phyloP scores from a whole-genome alignment of 37 sponge, comb jelly and placozoan species.

The Hormiphora californensis region DNA sequence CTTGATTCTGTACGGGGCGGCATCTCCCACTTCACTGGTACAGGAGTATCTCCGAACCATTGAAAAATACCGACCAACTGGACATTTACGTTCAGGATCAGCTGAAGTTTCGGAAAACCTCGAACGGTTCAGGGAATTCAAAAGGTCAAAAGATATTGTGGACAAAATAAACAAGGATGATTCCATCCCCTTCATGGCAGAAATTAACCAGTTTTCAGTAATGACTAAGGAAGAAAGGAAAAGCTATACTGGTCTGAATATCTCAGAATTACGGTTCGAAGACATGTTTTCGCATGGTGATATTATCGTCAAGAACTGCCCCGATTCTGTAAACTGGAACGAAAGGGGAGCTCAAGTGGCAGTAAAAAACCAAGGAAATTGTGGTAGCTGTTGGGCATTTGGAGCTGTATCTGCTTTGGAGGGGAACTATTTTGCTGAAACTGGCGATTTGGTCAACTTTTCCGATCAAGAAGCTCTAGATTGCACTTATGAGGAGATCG shows the following conservation, averaged over 20 bases:
- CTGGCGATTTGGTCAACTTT: not conserved
- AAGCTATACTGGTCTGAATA: slow-evolving; percentile 26
- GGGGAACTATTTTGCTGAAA: not conserved
- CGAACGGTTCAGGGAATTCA: not conserved
- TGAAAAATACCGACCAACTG: too few species aligned
- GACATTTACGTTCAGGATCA: too few species aligned
- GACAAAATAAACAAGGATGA: slow-evolving; percentile 20
- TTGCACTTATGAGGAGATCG: slow-evolving; percentile 1
- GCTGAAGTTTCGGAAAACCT: too few species aligned
- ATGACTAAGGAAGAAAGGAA: not conserved
- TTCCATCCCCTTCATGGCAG: not conserved
- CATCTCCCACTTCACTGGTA: too few species aligned
- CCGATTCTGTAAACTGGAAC: too few species aligned
- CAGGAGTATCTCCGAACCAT: too few species aligned
- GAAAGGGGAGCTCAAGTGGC: not conserved
- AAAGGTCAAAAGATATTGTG: not conserved
- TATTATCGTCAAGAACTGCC: too few species aligned
- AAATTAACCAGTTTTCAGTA: not conserved
- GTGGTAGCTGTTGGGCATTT: slow-evolving; percentile 3
- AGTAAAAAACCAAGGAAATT: not conserved
- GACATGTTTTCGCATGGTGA: too few species aligned
- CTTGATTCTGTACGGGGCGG: too few species aligned
- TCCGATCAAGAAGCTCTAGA: not conserved
- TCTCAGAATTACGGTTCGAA: not conserved
- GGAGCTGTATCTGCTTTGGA: not conserved